Conservation (phyloP, 2,797 vertebrate species). For the Macroramphosus scolopax region DNA sequence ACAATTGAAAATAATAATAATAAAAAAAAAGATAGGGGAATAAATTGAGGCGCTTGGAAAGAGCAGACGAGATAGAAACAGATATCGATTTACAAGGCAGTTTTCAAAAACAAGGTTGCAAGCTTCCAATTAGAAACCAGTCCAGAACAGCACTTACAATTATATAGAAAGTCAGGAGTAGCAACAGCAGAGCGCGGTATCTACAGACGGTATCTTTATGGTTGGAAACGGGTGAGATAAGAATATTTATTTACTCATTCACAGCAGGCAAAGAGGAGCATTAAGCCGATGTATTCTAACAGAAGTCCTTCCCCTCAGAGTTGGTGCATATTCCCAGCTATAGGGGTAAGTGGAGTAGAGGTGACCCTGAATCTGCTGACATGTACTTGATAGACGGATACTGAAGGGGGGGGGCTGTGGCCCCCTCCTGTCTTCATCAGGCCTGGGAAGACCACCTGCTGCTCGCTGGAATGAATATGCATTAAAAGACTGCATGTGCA, state of each 20-base stretch:
- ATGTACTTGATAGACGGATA: conserved; percentile 49
- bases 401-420: conserved; percentile 43
- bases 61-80: conserved; percentile 14
- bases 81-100: conserved; percentile 39
- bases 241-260: no score
- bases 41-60: conserved; percentile 15
- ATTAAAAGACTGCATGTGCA: conserved; percentile 47
- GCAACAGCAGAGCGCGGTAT: not conserved
- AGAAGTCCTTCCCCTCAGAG: no score
- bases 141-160: conserved; percentile 17
- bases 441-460: conserved; percentile 55
- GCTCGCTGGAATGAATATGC: conserved; percentile 68
- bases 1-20: conserved; percentile 9
- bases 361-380: conserved; percentile 54
- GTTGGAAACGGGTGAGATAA: no score
- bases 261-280: no score
- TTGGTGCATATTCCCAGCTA: not conserved
- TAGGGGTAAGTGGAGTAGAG: conserved; percentile 29
- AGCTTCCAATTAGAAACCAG: conserved; percentile 36
- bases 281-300: no score
- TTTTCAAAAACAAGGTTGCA: conserved; percentile 41
- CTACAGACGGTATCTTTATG: not conserved
- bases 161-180: conserved; percentile 3
- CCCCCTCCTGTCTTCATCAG: conserved; percentile 36
- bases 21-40: conserved; percentile 1